Percentiles rank a stretch among this genome's conserved stretches.
Evolutionary conservation across 2,888 invertebrate genomes (phyloP).

Genomic region (Onchidella celtica): DNA sequence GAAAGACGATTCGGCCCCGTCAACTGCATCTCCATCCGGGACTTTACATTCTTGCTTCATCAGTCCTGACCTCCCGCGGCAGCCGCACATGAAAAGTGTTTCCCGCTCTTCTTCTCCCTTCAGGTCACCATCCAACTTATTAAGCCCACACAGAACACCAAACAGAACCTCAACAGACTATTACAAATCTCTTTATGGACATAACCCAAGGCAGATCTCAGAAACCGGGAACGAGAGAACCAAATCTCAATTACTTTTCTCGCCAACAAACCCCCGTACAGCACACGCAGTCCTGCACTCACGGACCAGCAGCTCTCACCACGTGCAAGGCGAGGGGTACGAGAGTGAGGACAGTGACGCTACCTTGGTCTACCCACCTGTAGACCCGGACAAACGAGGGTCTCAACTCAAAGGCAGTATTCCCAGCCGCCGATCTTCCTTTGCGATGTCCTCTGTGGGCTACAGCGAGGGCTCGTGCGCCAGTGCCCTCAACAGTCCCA

Average conservation of each 20-base stretch:
- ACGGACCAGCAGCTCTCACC: neutral
- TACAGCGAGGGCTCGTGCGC: conserved; percentile 16
- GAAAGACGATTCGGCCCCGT: neutral
- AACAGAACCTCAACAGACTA: neutral
- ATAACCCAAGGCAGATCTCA: neutral
- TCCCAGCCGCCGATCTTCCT: conserved; percentile 23
- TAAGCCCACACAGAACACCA: conserved; percentile 21
- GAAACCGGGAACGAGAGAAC: neutral
- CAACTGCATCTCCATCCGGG: conserved; percentile 2
- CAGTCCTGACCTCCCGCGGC: conserved; percentile 31
- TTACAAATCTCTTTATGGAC: neutral
- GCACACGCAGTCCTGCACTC: neutral
- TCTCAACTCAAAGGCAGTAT: neutral
- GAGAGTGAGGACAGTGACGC: conserved; percentile 50
- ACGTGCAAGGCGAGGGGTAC: neutral
- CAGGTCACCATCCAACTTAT: conserved; percentile 21
- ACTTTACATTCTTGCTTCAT: conserved; percentile 15
- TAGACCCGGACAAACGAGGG: neutral
- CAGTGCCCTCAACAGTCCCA: conserved; percentile 28
- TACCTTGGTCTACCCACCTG: conserved; percentile 34
- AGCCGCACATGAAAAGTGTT: neutral
- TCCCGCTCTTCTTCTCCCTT: conserved; percentile 31
- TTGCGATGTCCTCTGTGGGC: conserved; percentile 15
- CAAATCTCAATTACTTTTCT: neutral
- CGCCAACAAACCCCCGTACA: neutral